These are phyloP conservation scores for Pseudorhiza aurosa DNA, from an alignment of 30 jellyfish, hydroid and myxozoan genomes.

Conservation along the genomic window DNA sequence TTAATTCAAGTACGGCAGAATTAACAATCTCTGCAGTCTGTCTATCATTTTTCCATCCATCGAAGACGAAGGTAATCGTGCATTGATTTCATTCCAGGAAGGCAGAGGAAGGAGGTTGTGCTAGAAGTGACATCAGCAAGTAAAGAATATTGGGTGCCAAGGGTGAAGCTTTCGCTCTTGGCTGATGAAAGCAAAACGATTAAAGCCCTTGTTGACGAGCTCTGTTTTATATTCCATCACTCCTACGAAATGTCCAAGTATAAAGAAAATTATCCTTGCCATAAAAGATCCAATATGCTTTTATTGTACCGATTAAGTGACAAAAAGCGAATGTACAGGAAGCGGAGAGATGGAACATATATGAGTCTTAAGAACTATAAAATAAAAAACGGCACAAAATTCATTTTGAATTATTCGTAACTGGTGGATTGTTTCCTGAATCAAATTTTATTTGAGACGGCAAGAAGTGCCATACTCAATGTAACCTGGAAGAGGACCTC, in stretches of 20 bases:
- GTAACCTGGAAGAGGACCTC: too few species aligned
- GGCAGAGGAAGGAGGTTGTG: constrained; percentile 7
- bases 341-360: constrained; percentile 47
- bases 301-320: constrained; percentile 35
- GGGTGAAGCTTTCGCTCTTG: constrained; percentile 46
- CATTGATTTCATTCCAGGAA: background rate
- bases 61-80: background rate
- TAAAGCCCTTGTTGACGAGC: constrained; percentile 51
- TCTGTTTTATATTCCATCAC: constrained; percentile 82
- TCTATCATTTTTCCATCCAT: background rate
- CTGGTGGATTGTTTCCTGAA: background rate
- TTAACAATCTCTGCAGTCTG: too few species aligned
- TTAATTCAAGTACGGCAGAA: too few species aligned
- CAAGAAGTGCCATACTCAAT: too few species aligned
- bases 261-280: constrained; percentile 88
- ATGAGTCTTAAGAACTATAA: constrained; percentile 43
- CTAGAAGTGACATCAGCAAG: constrained; percentile 79
- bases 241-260: constrained; percentile 79
- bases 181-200: constrained; percentile 54
- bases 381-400: constrained; percentile 65
- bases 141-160: constrained; percentile 91
- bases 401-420: constrained; percentile 60
- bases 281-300: constrained; percentile 65
- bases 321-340: constrained; percentile 64
- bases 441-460: too few species aligned